A percentile compares a stretch with the other conserved stretches of the same genome.
Evolutionary conservation across 2,888 invertebrate species (phyloP).

Genomic region (Eupithecia pulchellata): DNA sequence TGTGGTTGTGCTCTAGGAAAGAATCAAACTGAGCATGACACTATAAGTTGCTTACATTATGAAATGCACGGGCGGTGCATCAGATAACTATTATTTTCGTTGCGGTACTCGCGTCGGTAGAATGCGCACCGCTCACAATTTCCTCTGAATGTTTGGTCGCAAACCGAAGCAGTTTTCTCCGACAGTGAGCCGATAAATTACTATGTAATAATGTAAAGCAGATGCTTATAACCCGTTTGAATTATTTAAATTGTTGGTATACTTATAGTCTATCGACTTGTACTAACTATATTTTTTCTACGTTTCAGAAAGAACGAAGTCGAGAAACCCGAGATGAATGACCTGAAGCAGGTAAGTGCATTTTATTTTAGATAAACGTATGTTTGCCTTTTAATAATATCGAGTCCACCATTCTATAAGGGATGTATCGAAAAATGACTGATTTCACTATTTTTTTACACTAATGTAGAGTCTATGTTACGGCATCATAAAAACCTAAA

Average conservation of each 20-base stretch:
- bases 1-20: constrained; percentile 1
- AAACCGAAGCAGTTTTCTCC: constrained; percentile 64
- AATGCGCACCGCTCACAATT: constrained; percentile 63
- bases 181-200: constrained; percentile 61
- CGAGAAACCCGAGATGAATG: constrained; percentile 57
- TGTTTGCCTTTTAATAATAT: not conserved
- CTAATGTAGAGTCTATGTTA: no score
- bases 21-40: constrained; percentile 13
- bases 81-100: constrained; percentile 60
- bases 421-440: no score
- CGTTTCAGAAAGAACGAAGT: constrained; percentile 68
- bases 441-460: no score
- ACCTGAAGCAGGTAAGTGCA: constrained; percentile 61
- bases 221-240: constrained; percentile 43
- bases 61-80: constrained; percentile 50
- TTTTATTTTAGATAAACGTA: constrained; percentile 24
- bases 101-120: constrained; percentile 67
- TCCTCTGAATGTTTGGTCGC: constrained; percentile 68
- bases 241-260: constrained; percentile 39
- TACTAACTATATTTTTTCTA: constrained; percentile 38
- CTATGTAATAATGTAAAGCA: constrained; percentile 54
- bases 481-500: no score
- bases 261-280: constrained; percentile 22
- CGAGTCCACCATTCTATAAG: no score
- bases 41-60: constrained; percentile 42